A percentile compares a stretch with the other conserved stretches of the same genome.
phyloP scores from a whole-genome alignment of 2,113 vertebrate species.

The Syrrhaptes paradoxus region DNA sequence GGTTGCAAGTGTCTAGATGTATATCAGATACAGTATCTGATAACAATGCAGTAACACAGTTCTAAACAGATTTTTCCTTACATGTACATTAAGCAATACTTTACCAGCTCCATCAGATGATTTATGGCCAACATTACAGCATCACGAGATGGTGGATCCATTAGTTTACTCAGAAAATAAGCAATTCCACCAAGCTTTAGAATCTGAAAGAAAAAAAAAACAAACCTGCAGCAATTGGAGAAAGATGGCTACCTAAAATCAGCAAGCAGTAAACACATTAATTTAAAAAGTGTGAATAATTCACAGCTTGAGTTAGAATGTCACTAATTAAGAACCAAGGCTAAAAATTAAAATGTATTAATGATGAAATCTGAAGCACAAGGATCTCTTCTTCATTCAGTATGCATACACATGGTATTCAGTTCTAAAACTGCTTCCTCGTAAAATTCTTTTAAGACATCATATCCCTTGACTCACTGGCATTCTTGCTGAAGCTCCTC shows the following conservation, averaged over 20 bases:
- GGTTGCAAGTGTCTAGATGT: neutral
- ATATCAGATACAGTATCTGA: neutral
- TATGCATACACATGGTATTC: neutral
- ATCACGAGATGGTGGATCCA: constrained; percentile 88
- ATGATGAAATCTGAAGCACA: neutral
- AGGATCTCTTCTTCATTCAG: neutral
- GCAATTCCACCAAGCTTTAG: constrained; percentile 91
- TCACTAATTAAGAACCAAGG: neutral
- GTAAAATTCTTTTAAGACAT: neutral
- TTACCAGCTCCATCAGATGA: constrained; percentile 92
- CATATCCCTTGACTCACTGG: neutral
- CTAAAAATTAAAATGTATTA: neutral
- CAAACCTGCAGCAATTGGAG: neutral
- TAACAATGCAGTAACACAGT: fast-evolving
- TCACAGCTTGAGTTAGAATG: neutral
- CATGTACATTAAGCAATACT: neutral
- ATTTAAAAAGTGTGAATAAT: neutral
- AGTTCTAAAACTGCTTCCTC: neutral
- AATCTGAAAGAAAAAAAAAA: constrained; percentile 76
- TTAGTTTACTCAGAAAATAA: constrained; percentile 86
- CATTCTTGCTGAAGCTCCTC: neutral
- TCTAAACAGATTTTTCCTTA: neutral
- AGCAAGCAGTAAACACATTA: neutral
- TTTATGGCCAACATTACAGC: constrained; percentile 88
- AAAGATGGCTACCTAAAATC: fast-evolving